Percentiles rank a stretch among this genome's conserved stretches.
Evolutionary conservation across 2,888 invertebrate species (phyloP).

Genomic region (Hydrotaea diabolus): DNA sequence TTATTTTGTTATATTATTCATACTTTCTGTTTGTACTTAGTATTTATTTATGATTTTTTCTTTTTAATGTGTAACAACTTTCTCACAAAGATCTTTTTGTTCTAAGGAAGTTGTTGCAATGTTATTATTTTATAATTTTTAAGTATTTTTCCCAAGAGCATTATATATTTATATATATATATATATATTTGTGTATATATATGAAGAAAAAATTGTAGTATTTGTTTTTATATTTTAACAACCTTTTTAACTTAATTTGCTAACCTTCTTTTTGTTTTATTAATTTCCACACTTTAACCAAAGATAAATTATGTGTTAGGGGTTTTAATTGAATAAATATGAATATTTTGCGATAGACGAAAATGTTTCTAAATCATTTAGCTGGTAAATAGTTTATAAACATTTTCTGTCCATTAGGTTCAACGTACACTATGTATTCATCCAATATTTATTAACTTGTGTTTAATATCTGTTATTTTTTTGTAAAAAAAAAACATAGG

Average conservation of each 20-base stretch:
- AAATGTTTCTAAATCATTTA: background rate
- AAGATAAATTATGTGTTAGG: background rate
- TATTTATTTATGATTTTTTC: conserved; percentile 48
- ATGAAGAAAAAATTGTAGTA: conserved; percentile 38
- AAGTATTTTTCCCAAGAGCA: conserved; percentile 65
- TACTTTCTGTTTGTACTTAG: conserved; percentile 58
- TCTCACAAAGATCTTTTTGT: conserved; percentile 17
- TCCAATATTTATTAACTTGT: conserved; percentile 2
- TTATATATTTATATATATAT: conserved; percentile 14
- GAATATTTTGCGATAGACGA: background rate
- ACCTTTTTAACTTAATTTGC: conserved; percentile 59
- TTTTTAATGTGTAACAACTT: conserved; percentile 22
- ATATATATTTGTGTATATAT: conserved; percentile 28
- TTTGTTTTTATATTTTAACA: conserved; percentile 54
- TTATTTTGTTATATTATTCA: conserved; percentile 30
- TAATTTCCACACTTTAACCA: conserved; percentile 34
- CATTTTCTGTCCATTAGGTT: conserved; percentile 21
- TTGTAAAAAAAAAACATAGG: conserved; percentile 42
- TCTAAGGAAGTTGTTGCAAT: conserved; percentile 50
- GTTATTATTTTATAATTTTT: conserved; percentile 51
- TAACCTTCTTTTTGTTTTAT: conserved; percentile 46
- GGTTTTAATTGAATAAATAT: conserved; percentile 4
- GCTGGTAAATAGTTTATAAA: background rate
- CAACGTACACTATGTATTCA: too few relatives aligned
- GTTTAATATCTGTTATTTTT: conserved; percentile 17